Evolutionary conservation across 1,140 invertebrate species (phyloP), one percentile per base, ranked within the genome.

Genomic region (Musca domestica): DNA sequence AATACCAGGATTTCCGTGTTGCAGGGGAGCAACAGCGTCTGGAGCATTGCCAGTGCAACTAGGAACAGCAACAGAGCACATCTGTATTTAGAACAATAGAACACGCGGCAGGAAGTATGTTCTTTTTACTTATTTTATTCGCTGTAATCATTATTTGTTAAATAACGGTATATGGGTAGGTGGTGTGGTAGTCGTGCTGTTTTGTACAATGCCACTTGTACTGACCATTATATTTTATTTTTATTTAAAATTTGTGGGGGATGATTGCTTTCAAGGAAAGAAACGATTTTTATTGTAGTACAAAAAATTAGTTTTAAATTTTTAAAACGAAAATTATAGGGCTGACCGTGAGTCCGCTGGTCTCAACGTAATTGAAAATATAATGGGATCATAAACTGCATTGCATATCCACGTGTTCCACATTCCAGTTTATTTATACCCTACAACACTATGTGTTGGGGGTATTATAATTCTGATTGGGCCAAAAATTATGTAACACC

Each of bases 1-100:
- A 58, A 30, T 25, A 27, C 25, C 54, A 58, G 54, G 54, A 58
- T 58, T 27, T 58, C 54, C 54, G 54, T 58, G 27, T 30, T 58
- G 54, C 54, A 58, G 25, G 54, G 27, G 34, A 10, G 34, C 34
- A 41, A 41, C 34, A 41, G 12, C 5, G 12, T 9, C 34, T 10
- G 34, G 6, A 41, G 34, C 34, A 41, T n/a, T n/a, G 10, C 34
- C 6, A 41, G 34, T 10, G 34, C 34, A 41, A 41, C n/a, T 12
- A 41, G 34, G 34, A 41, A 41, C 34, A 10, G 34, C 2, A 41
- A 30, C 2, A 5, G 34, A 41, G 54, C 23, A 27, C 54, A 58
- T 58, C 54, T 58, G 23, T 58, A 30, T 58, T 58, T 27, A 58
- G 14, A 58, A 58, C 27, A 27, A 58, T 30, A 27, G 54, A 25